A percentile compares a stretch with the other conserved stretches of the same genome.
Evolutionary conservation across 2,797 vertebrate genomes (phyloP).

Genomic region (Tenualosa thibaudeaui): DNA sequence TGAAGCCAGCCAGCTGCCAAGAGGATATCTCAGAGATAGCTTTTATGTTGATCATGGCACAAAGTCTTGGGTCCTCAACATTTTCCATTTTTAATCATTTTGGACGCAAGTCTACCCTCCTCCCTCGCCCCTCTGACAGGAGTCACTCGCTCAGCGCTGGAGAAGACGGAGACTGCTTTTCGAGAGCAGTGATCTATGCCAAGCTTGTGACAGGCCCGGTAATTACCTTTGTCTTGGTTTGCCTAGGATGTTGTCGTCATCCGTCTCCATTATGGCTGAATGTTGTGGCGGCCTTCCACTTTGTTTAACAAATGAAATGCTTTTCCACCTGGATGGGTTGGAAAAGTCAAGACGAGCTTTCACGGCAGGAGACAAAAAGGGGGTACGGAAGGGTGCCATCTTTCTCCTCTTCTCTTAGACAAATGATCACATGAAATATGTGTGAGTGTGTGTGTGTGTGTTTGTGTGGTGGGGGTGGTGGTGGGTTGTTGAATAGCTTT

Average conservation of each 20-base stretch:
- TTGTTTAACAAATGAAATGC: slow-evolving; percentile 78
- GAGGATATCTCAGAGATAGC: slow-evolving; percentile 22
- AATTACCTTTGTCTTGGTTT: slow-evolving; percentile 75
- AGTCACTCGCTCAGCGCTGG: slow-evolving; percentile 36
- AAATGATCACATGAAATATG: background rate
- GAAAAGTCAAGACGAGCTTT: slow-evolving; percentile 55
- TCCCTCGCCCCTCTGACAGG: slow-evolving; percentile 4
- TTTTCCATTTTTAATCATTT: slow-evolving; percentile 58
- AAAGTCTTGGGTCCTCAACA: slow-evolving; percentile 38
- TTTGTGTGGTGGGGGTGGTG: background rate
- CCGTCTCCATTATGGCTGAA: slow-evolving; percentile 75
- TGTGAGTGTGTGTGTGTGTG: background rate
- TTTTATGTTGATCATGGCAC: slow-evolving; percentile 44
- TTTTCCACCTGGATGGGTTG: slow-evolving; percentile 68
- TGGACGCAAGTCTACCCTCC: slow-evolving; percentile 27
- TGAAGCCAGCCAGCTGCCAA: slow-evolving; percentile 11
- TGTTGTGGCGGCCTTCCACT: slow-evolving; percentile 72
- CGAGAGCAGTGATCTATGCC: slow-evolving; percentile 65
- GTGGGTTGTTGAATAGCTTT: background rate
- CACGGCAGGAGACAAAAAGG: slow-evolving; percentile 38
- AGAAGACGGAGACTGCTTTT: slow-evolving; percentile 28
- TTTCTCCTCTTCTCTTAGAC: background rate
- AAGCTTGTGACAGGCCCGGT: slow-evolving; percentile 67
- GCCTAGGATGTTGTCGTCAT: slow-evolving; percentile 66
- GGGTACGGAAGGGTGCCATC: background rate